Evolutionary conservation across 2,113 vertebrate species (phyloP).

Genomic region (Phyllopteryx taeniolatus): DNA sequence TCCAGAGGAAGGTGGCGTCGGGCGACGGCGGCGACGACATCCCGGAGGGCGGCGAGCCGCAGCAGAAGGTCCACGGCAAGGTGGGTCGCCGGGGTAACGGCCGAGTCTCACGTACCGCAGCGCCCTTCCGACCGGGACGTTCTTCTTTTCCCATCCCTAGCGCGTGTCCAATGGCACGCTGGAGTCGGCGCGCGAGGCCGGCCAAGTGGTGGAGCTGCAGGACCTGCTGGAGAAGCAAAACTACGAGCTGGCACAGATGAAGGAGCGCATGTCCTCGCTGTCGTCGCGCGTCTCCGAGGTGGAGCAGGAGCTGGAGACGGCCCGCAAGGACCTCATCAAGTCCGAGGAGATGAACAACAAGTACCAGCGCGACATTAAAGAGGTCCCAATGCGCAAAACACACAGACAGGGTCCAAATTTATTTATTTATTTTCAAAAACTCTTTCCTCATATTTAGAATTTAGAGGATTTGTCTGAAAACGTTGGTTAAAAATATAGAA

Average conservation of each 20-base stretch:
- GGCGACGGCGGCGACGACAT: slow-evolving; percentile 88
- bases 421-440: no score
- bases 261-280: slow-evolving; percentile 92
- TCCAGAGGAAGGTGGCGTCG: slow-evolving; percentile 93
- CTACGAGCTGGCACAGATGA: slow-evolving; percentile 98
- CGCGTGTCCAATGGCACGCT: slow-evolving; percentile 93
- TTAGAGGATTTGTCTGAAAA: no score
- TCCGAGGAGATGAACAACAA: slow-evolving; percentile 97
- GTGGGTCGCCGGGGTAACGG: slow-evolving; percentile 52
- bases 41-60: slow-evolving; percentile 84
- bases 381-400: slow-evolving; percentile 72
- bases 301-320: slow-evolving; percentile 94
- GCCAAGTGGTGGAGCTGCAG: slow-evolving; percentile 94
- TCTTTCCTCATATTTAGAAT: no score
- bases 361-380: slow-evolving; percentile 97
- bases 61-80: slow-evolving; percentile 93
- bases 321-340: slow-evolving; percentile 96
- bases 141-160: slow-evolving; percentile 56
- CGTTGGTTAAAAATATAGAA: no score
- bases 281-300: slow-evolving; percentile 94
- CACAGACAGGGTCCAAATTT: background rate
- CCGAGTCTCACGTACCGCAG: background rate
- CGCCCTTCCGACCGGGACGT: background rate
- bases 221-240: slow-evolving; percentile 97
- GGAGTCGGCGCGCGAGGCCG: slow-evolving; percentile 89